A percentile compares a stretch with the other conserved stretches of the same genome.
Evolutionary conservation across 2,113 vertebrate species (phyloP).

Genomic region (Erythrolamprus reginae): DNA sequence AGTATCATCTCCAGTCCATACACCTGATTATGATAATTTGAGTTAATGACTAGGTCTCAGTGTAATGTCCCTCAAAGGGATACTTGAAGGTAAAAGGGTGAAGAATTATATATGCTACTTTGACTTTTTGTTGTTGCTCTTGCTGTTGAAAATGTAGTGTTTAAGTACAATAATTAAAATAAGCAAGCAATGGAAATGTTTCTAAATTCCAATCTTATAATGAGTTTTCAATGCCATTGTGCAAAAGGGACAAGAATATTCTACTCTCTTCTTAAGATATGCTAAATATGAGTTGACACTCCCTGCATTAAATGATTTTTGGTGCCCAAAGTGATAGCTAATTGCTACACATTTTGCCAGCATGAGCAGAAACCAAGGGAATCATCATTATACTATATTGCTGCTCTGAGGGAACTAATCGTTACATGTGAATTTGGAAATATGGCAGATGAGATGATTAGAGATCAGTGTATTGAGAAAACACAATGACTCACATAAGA

Average conservation of each 20-base stretch:
- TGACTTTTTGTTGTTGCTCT: not conserved
- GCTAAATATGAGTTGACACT: not conserved
- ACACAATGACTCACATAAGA: conserved; percentile 9
- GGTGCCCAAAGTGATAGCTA: conserved; percentile 10
- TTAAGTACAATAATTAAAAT: not conserved
- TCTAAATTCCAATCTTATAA: not conserved
- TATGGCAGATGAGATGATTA: conserved; percentile 22
- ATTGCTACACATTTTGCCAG: conserved; percentile 23
- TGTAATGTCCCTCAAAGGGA: not conserved
- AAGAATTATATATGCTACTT: not conserved
- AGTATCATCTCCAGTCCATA: not conserved
- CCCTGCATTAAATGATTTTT: not conserved
- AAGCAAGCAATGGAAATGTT: not conserved
- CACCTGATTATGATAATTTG: not conserved
- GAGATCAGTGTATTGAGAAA: conserved; percentile 19
- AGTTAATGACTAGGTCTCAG: not conserved
- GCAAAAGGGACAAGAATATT: not conserved
- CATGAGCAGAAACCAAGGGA: conserved; percentile 21
- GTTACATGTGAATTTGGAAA: conserved; percentile 25
- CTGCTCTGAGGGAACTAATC: conserved; percentile 21
- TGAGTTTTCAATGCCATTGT: not conserved
- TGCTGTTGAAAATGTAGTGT: not conserved
- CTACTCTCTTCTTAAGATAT: not conserved
- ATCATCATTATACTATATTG: conserved; percentile 17
- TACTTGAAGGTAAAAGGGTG: not conserved